phyloP scores from a whole-genome alignment of 2,797 vertebrate genomes.

The Sciurus carolinensis region DNA sequence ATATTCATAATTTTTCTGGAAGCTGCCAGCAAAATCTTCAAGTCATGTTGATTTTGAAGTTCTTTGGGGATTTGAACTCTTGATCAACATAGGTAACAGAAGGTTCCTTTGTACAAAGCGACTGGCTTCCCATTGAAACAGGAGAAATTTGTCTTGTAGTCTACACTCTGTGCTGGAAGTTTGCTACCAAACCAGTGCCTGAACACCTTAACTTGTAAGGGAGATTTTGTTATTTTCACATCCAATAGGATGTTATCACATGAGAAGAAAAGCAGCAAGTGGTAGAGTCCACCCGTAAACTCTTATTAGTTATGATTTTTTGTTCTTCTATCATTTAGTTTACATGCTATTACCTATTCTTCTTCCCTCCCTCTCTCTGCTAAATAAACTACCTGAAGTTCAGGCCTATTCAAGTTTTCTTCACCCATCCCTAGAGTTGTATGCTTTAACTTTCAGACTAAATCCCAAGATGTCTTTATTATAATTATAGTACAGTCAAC shows the following conservation, averaged over 20 bases:
- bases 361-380: background rate
- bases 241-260: rapidly evolving
- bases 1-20: conserved; percentile 92
- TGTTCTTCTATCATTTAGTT: background rate
- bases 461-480: conserved; percentile 50
- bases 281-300: background rate
- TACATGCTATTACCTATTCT: background rate
- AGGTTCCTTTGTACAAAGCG: conserved; percentile 90
- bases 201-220: conserved; percentile 88
- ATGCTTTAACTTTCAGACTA: conserved; percentile 4
- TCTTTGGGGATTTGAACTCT: conserved; percentile 88
- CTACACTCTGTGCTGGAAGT: conserved; percentile 91
- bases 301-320: conserved; percentile 28
- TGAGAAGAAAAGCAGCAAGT: background rate
- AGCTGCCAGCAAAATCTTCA: conserved; percentile 98
- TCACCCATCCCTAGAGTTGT: conserved; percentile 14
- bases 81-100: conserved; percentile 92
- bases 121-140: conserved; percentile 91
- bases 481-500: conserved; percentile 50
- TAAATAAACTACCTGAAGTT: conserved; percentile 9
- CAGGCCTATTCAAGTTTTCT: background rate
- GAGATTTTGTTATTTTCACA: conserved; percentile 76
- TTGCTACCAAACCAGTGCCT: conserved; percentile 90
- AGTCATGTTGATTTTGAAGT: conserved; percentile 92
- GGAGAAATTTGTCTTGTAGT: conserved; percentile 91